Evolutionary conservation across 1,140 invertebrate species (phyloP).

Genomic region (Maniola jurtina): DNA sequence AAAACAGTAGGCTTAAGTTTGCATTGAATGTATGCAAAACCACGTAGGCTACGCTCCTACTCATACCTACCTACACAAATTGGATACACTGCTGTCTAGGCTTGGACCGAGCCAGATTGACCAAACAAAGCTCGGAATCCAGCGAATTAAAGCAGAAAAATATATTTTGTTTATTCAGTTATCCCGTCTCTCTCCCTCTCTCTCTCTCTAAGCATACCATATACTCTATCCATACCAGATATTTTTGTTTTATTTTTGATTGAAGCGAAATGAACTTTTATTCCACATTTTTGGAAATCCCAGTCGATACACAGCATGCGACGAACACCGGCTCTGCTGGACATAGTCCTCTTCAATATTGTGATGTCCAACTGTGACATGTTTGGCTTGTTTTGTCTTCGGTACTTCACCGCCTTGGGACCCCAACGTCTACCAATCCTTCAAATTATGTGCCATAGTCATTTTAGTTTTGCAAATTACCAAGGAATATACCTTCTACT

Average conservation of each 20-base stretch:
- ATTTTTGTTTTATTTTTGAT: neutral
- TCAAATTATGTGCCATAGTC: too few relatives aligned
- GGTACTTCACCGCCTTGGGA: too few relatives aligned
- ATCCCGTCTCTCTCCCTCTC: neutral
- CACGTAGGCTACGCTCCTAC: neutral
- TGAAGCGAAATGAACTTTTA: too few relatives aligned
- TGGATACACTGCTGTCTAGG: neutral
- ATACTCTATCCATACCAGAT: neutral
- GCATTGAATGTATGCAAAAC: neutral
- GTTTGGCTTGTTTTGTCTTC: too few relatives aligned
- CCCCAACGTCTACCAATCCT: too few relatives aligned
- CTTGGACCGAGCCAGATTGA: neutral
- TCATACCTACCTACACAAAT: neutral
- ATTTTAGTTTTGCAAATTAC: too few relatives aligned
- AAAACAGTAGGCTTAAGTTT: neutral
- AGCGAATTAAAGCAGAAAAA: slow-evolving; percentile 6
- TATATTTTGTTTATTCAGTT: slow-evolving; percentile 2
- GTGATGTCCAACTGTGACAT: too few relatives aligned
- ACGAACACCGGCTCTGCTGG: too few relatives aligned
- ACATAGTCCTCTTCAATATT: too few relatives aligned
- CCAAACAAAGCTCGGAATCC: slow-evolving; percentile 1
- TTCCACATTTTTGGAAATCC: too few relatives aligned
- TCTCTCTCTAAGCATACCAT: neutral
- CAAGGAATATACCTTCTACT: too few relatives aligned
- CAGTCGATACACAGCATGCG: too few relatives aligned